These are phyloP conservation scores for Trichogramma pretiosum DNA, from an alignment of 1,140 invertebrate species.

Conservation along the genomic window DNA sequence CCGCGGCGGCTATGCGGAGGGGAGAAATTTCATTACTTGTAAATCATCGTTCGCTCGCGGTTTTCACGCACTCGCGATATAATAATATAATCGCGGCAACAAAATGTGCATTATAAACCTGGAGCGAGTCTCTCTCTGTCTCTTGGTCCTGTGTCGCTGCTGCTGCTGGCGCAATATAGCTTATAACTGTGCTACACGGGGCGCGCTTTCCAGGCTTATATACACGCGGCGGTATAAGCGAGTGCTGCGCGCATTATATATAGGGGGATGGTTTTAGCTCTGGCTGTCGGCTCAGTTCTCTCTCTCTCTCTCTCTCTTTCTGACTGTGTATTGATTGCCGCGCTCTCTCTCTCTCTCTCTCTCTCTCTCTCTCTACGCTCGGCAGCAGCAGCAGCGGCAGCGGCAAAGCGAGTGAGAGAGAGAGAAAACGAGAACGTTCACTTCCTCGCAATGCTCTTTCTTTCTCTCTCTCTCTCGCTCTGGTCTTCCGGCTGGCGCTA, in stretches of 20 bases:
- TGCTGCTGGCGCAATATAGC: not conserved
- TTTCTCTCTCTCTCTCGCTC: too few relatives aligned
- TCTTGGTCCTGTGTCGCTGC: constrained; percentile 6
- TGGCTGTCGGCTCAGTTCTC: constrained; percentile 22
- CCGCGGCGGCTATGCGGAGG: constrained; percentile 29
- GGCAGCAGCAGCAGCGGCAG: not conserved
- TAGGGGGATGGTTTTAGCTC: constrained; percentile 18
- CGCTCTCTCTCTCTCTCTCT: constrained; percentile 15
- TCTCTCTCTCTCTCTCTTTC: too few relatives aligned
- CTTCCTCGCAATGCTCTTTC: too few relatives aligned
- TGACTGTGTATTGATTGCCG: constrained; percentile 11
- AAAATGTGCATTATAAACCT: constrained; percentile 11
- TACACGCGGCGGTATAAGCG: not conserved
- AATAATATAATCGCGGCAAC: not conserved
- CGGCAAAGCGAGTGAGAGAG: not conserved
- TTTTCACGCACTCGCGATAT: not conserved
- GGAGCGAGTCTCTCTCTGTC: constrained; percentile 14
- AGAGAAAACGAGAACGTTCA: too few relatives aligned
- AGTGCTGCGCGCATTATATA: constrained; percentile 10
- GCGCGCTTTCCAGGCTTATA: not conserved
- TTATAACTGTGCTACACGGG: not conserved
- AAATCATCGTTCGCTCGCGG: constrained; percentile 37
- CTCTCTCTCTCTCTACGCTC: not conserved
- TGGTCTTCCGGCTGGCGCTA: too few relatives aligned
- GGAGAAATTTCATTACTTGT: too few relatives aligned